phyloP scores from a whole-genome alignment of 2,797 vertebrate species.

The Leontocebus nigricollis region DNA sequence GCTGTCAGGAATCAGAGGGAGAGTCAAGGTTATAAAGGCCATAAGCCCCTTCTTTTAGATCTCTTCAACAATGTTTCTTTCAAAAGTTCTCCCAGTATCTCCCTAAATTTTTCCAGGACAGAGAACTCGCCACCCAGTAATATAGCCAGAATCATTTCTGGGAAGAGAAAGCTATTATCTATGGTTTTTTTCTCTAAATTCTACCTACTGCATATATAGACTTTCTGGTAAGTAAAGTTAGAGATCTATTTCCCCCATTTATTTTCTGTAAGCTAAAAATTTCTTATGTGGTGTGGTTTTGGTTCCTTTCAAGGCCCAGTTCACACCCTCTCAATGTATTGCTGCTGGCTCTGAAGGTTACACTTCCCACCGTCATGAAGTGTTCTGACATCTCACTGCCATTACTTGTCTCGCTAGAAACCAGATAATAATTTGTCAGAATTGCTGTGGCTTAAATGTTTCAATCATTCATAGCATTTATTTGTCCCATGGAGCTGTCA shows the following conservation, averaged over 20 bases:
- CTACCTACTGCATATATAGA: background rate
- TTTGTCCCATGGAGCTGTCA: background rate
- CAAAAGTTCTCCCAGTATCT: background rate
- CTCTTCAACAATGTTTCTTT: background rate
- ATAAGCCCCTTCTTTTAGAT: background rate
- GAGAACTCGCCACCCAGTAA: background rate
- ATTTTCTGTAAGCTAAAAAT: background rate
- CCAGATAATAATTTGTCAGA: background rate
- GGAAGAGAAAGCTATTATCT: background rate
- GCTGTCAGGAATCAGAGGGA: background rate
- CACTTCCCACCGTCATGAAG: background rate
- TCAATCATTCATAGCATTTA: background rate
- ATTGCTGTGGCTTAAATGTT: background rate
- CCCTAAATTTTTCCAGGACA: too few species aligned
- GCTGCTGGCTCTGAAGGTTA: background rate
- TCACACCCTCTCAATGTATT: background rate
- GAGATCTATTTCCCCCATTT: background rate
- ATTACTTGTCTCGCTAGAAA: background rate
- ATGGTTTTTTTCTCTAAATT: background rate
- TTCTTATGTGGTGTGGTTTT: background rate
- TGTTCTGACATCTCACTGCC: background rate
- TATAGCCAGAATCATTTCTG: background rate
- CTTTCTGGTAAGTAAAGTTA: background rate
- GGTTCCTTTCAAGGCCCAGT: background rate
- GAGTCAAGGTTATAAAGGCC: background rate